phyloP scores from a whole-genome alignment of 2,113 vertebrate species.

The Xiphophorus couchianus region DNA sequence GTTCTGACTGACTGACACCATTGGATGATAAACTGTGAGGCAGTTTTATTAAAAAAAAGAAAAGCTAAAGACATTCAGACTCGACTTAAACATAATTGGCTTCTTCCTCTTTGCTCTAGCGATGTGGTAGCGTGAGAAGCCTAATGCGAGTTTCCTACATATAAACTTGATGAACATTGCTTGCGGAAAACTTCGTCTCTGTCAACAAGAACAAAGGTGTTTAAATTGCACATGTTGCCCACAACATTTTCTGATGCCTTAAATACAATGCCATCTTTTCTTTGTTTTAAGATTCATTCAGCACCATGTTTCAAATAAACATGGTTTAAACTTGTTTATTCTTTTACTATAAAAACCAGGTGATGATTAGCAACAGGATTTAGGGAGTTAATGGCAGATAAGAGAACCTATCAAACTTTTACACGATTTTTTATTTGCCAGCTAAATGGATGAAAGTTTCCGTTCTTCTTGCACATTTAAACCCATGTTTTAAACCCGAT shows the following conservation, averaged over 20 bases:
- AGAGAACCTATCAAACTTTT: constrained; percentile 2
- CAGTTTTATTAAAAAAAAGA: not conserved
- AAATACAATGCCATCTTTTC: not conserved
- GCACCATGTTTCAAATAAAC: not conserved
- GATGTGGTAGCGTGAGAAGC: not conserved
- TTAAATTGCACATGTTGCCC: not conserved
- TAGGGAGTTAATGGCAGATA: not conserved
- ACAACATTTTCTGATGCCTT: constrained; percentile 10
- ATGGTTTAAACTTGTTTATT: not conserved
- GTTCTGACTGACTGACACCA: not conserved
- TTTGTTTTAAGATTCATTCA: not conserved
- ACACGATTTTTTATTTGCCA: not conserved
- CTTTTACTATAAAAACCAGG: not conserved
- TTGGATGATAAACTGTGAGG: not conserved
- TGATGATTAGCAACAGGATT: constrained; percentile 18
- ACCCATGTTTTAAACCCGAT: constrained; percentile 21
- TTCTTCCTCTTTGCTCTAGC: not conserved
- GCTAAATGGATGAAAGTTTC: not conserved
- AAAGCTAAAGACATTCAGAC: not conserved
- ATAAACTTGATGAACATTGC: not conserved
- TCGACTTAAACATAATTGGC: not conserved
- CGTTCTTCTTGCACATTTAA: constrained; percentile 17
- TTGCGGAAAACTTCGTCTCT: not conserved
- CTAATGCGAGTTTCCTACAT: not conserved
- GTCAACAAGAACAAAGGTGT: constrained; percentile 9